phyloP scores from a whole-genome alignment of 1,140 invertebrate genomes.

The Conopomorpha cramerella region DNA sequence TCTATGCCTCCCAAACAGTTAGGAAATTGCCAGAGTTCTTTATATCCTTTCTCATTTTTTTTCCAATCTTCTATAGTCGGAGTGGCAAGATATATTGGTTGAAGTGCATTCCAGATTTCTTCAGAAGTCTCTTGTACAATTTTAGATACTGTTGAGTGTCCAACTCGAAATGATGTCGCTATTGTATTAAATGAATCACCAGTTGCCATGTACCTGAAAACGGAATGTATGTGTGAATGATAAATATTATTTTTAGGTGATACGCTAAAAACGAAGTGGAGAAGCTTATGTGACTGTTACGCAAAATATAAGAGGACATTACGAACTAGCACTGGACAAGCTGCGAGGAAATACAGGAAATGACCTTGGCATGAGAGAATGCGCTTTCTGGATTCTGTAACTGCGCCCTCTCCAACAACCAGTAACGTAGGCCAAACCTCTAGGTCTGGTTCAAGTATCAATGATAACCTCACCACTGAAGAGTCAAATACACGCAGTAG shows the following conservation, averaged over 20 bases:
- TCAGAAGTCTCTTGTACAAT: conserved; percentile 6
- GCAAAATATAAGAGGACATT: conserved; percentile 12
- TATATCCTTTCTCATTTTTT: conserved; percentile 16
- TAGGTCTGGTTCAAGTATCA: no score
- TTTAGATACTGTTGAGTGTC: conserved; percentile 8
- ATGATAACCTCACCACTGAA: no score
- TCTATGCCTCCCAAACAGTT: conserved; percentile 2
- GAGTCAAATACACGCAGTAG: no score
- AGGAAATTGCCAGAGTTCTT: conserved; percentile 15
- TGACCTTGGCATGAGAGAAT: no score
- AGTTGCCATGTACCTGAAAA: conserved; percentile 11
- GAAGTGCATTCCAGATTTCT: conserved; percentile 5
- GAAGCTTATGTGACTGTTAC: no score
- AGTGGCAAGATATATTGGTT: neutral
- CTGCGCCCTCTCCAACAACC: no score
- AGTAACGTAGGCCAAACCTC: no score
- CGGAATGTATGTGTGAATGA: conserved; percentile 5
- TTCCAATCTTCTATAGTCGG: conserved; percentile 6
- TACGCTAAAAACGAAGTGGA: conserved; percentile 10
- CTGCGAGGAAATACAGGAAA: conserved; percentile 11
- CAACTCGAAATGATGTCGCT: conserved; percentile 7
- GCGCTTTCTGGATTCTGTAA: no score
- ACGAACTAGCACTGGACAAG: conserved; percentile 11
- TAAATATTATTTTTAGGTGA: conserved; percentile 6
- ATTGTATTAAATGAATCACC: conserved; percentile 6